Base-by-base conservation (phyloP, 2,113 vertebrate species). In the Semicossyphus pulcher region DNA sequence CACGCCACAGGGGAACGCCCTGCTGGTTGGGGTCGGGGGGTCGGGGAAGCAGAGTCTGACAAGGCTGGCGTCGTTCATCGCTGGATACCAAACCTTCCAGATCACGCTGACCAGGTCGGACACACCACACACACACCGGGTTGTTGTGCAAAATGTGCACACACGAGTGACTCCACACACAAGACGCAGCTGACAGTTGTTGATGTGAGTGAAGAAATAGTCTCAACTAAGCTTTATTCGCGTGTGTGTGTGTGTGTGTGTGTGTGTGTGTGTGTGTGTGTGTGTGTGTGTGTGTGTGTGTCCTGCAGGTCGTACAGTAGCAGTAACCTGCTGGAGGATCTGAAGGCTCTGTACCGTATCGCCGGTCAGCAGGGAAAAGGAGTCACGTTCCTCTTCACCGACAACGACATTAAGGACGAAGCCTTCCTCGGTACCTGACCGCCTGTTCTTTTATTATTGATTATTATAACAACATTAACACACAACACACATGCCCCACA, bases 31-130 rank as follows among this genome's bases (percentile, higher is more conserved):
- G 25, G 95, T 96, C 9, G 95, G 95, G 4, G 95, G 95, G 64
- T 96, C 95, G 16, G 95, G 95, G 52, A 96, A 95, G 76, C 95
- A 95, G 86, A 96, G 94, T 64, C 90, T 96, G 80, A 95, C 94
- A 37, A 91, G 93, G 70, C 74, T 96, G 42, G 92, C 94, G 0
- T 94, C 95, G 0, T 94, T 92, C 75, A 95, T 96, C 74, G 94
- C 95, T 52, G 95, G 95, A 81, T 95, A 95, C 9, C 91, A 94
- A 61, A 96, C 70, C 58, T 96, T 95, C 86, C 95, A 96, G 86
- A 95, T 96, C 81, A 92, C 92, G 21, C 86, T 96, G 62, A 95
- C 93, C 88, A 92, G 95, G 95, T 96, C 82, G 79, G 32, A 8
- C 12, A 1, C 10, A 6, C 10, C 0, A 5, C 20, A 18, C n/a